A percentile compares a stretch with the other conserved stretches of the same genome.
Evolutionary conservation across 2,888 invertebrate genomes (phyloP).

Genomic region (Phytoseiulus persimilis): DNA sequence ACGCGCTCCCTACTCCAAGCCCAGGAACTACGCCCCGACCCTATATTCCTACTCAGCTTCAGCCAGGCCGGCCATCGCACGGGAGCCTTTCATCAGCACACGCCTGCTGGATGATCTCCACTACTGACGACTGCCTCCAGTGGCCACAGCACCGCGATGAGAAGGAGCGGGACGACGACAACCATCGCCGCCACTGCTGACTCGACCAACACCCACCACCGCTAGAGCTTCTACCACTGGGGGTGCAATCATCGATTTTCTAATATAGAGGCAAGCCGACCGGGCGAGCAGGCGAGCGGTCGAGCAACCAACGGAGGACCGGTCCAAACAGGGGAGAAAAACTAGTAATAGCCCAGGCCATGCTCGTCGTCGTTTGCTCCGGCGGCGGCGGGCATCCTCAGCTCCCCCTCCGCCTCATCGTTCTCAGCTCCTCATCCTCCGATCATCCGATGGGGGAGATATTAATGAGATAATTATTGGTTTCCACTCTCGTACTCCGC

Average conservation of each 20-base stretch:
- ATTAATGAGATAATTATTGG: slow-evolving; percentile 38
- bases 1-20: neutral
- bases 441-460: slow-evolving; percentile 27
- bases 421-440: neutral
- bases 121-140: neutral
- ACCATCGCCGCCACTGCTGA: neutral
- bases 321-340: neutral
- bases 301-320: neutral
- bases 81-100: no score
- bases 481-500: slow-evolving; percentile 32
- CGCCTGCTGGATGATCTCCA: neutral
- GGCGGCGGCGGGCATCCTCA: slow-evolving; percentile 21
- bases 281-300: neutral
- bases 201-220: neutral
- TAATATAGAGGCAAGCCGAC: neutral
- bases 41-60: no score
- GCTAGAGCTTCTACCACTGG: neutral
- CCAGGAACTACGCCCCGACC: neutral
- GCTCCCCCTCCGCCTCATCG: neutral
- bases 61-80: no score
- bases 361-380: neutral
- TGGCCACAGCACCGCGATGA: neutral
- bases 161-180: neutral
- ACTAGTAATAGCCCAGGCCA: slow-evolving; percentile 5
- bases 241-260: neutral